These are phyloP conservation scores for Sylvilagus floridanus DNA, from an alignment of 2,797 vertebrate genomes.

Conservation along the genomic window DNA sequence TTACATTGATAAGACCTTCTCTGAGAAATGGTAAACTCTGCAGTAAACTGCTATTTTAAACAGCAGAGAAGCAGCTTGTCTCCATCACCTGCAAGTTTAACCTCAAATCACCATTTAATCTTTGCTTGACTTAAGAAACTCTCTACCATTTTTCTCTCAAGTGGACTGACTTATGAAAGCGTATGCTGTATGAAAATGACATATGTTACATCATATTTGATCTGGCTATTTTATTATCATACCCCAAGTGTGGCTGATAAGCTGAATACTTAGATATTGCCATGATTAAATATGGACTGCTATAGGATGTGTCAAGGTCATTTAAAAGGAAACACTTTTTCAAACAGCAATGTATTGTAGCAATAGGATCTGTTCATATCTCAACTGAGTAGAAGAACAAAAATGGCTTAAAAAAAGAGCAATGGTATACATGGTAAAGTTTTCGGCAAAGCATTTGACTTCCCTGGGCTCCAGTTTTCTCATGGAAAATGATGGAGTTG, in stretches of 20 bases:
- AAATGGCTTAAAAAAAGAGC: background rate
- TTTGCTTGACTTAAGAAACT: constrained; percentile 46
- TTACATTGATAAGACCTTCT: constrained; percentile 77
- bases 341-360: background rate
- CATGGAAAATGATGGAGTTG: background rate
- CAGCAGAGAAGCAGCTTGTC: constrained; percentile 42
- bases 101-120: constrained; percentile 18
- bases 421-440: background rate
- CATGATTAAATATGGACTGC: background rate
- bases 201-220: background rate
- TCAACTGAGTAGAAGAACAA: background rate
- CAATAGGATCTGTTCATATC: background rate
- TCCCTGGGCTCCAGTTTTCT: background rate
- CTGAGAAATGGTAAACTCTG: constrained; percentile 61
- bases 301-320: background rate
- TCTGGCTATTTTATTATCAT: constrained; percentile 15
- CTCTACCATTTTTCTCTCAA: constrained; percentile 44
- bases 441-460: background rate
- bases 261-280: background rate
- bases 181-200: background rate
- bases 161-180: background rate
- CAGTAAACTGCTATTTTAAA: constrained; percentile 72
- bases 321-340: background rate
- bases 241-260: background rate
- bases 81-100: constrained; percentile 57